phyloP scores from a whole-genome alignment of 1,140 invertebrate species.

The Drosophila sulfurigaster region DNA sequence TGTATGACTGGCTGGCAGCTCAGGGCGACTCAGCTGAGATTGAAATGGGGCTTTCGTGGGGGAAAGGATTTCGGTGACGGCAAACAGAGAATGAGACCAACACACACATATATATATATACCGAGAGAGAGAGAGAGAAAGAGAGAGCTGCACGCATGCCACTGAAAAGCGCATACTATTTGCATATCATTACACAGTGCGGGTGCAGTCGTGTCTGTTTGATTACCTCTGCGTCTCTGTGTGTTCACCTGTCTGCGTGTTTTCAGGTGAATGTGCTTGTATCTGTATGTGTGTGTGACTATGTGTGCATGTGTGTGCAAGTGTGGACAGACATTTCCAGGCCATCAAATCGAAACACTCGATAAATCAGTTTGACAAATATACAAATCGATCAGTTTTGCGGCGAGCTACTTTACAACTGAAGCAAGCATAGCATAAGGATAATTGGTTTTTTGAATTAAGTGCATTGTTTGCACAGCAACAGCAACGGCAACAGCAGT shows the following conservation, averaged over 20 bases:
- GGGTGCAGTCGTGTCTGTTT: conserved; percentile 40
- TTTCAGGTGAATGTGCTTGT: background rate
- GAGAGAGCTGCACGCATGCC: conserved; percentile 36
- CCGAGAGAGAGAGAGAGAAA: background rate
- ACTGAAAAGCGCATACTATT: conserved; percentile 75
- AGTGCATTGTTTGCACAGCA: background rate
- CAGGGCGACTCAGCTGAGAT: conserved; percentile 73
- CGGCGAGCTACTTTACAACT: conserved; percentile 5
- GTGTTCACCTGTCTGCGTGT: conserved; percentile 31
- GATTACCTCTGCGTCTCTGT: conserved; percentile 24
- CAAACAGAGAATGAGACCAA: conserved; percentile 29
- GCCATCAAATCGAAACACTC: conserved; percentile 73
- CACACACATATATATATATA: background rate
- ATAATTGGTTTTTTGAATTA: conserved; percentile 5
- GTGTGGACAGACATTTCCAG: conserved; percentile 62
- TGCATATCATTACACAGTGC: conserved; percentile 74
- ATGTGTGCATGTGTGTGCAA: conserved; percentile 25
- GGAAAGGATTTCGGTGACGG: conserved; percentile 39
- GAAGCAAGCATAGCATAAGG: background rate
- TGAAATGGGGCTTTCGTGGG: conserved; percentile 67
- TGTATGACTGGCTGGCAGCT: conserved; percentile 57
- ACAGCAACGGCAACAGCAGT: background rate
- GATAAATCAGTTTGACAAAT: conserved; percentile 80
- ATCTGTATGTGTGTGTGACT: conserved; percentile 15
- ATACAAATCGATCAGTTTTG: conserved; percentile 73